These are phyloP conservation scores for Myotis daubentonii DNA, from an alignment of 2,797 vertebrate genomes.

Conservation along the genomic window DNA sequence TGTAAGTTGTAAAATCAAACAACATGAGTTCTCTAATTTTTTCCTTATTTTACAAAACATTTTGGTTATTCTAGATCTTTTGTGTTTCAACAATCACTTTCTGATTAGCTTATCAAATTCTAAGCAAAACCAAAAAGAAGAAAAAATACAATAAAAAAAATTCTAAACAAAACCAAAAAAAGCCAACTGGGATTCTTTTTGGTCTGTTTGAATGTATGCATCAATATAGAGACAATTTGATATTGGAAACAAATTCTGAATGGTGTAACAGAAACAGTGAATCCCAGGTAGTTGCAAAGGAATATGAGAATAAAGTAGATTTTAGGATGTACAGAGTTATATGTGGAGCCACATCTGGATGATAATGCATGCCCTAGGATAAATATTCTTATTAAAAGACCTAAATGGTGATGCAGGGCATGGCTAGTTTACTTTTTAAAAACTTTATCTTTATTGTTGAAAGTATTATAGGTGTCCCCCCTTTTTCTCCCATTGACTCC, in stretches of 20 bases:
- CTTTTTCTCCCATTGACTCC: no score
- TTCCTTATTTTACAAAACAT: neutral
- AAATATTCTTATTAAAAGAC: neutral
- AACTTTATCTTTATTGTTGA: no score
- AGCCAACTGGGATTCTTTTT: neutral
- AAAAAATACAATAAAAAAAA: no score
- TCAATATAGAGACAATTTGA: neutral
- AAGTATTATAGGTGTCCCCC: no score
- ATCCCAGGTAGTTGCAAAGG: neutral
- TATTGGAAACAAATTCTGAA: neutral
- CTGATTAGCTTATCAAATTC: neutral
- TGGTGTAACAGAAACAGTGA: neutral
- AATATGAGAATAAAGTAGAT: neutral
- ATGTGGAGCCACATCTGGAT: neutral
- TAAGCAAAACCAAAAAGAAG: neutral
- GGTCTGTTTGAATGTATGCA: neutral
- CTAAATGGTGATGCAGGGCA: neutral
- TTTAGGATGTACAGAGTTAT: neutral
- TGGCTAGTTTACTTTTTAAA: neutral
- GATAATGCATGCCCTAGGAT: neutral
- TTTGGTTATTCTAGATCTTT: neutral
- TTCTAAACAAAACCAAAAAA: neutral
- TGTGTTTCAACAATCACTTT: neutral
- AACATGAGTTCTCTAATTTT: neutral
- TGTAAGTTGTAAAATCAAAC: neutral